Conservation (phyloP, 2,113 vertebrate genomes). For the Egretta garzetta region DNA sequence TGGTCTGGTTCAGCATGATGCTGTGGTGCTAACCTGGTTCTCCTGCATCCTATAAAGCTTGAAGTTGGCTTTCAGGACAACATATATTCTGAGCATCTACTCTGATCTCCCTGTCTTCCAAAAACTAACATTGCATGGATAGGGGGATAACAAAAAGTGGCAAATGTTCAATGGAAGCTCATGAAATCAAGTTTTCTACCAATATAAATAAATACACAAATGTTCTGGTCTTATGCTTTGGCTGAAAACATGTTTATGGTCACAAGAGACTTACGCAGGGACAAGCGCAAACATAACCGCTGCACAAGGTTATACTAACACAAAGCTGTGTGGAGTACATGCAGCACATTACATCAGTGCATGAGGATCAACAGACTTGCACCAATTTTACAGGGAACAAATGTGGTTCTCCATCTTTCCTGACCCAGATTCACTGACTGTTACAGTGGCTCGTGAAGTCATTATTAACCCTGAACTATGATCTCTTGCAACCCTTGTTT, state of each 20-base stretch:
- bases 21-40: not conserved
- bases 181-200: not conserved
- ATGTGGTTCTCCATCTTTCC: not conserved
- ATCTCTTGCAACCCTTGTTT: not conserved
- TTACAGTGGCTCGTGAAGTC: not conserved
- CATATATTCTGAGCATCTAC: not conserved
- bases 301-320: constrained; percentile 7
- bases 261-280: not conserved
- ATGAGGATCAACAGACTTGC: not conserved
- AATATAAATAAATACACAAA: not conserved
- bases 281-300: not conserved
- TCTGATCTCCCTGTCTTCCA: not conserved
- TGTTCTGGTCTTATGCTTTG: not conserved
- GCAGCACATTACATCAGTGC: not conserved
- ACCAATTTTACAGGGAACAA: not conserved
- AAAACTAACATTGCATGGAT: not conserved
- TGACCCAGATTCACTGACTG: not conserved
- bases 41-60: not conserved
- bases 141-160: not conserved
- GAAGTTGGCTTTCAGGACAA: not conserved
- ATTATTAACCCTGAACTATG: constrained; percentile 31
- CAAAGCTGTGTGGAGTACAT: not conserved
- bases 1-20: not conserved
- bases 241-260: not conserved
- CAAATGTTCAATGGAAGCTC: not conserved